Conservation (phyloP, 2,797 vertebrate genomes). For the Numenius phaeopus region DNA sequence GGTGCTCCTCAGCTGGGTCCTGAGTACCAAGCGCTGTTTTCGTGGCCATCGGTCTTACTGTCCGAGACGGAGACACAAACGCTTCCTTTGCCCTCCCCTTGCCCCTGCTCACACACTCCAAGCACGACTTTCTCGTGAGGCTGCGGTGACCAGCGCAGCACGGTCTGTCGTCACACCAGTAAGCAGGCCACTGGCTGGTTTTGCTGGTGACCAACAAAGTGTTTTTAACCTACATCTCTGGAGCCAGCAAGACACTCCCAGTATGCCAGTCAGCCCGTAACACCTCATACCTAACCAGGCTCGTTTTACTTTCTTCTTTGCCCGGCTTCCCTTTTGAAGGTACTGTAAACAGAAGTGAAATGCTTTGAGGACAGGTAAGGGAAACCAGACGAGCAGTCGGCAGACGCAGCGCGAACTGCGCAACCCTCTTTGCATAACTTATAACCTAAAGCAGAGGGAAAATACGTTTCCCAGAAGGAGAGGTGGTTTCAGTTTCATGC, state of each 20-base stretch:
- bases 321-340: constrained; percentile 47
- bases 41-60: accelerated
- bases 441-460: constrained; percentile 6
- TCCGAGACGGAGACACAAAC: background rate
- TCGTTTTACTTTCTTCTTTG: constrained; percentile 61
- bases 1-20: accelerated
- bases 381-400: background rate
- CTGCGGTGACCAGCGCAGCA: background rate
- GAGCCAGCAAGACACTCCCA: constrained; percentile 46
- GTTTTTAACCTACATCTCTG: background rate
- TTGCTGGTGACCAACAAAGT: constrained; percentile 6
- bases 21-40: accelerated
- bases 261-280: background rate
- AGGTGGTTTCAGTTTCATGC: background rate
- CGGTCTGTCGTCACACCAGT: background rate
- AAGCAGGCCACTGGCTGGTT: background rate
- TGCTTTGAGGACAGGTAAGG: background rate
- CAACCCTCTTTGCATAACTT: background rate
- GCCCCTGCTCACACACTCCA: background rate
- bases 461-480: background rate
- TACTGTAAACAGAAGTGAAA: constrained; percentile 34
- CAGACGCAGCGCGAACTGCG: background rate
- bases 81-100: background rate
- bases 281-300: constrained; percentile 50
- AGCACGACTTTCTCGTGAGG: background rate